Base-by-base conservation (phyloP, 1,140 invertebrate genomes). In the Thrips palmi region DNA sequence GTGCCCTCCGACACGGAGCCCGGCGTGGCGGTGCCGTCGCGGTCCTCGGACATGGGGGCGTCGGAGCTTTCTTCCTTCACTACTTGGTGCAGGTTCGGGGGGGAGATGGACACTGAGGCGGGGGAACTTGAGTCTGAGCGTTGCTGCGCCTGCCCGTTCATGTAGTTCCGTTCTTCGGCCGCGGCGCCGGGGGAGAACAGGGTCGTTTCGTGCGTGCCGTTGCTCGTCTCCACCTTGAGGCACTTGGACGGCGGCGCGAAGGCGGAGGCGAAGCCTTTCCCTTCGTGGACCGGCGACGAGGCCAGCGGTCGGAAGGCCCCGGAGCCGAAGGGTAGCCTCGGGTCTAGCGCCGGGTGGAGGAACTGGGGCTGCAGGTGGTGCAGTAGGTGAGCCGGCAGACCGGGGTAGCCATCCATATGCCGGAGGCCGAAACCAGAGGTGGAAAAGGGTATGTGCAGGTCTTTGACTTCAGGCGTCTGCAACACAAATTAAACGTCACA, bases 171-270 rank as follows among this genome's bases (percentile, higher is more conserved):
- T 5, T 40, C 25, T 8, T 30, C 41, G 11, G 40, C 33, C 10
- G 36, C 11, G 28, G 40, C 30, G 23, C 48, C 49, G 28, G 33
- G 59, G 40, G 60, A 62, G 39, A 61, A 62, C 52, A 62, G 58
- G 33, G 58, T 60, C 32, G 59, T 59, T 53, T 61, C 57, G 37
- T 53, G 55, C 33, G 35, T 42, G 31, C 51, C 49, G 39, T 45
- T 48, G 32, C 46, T 54, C 39, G 59, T 56, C 40, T 65, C 63
- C 36, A 65, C 54, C 45, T 66, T 65, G 17, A 63, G 49, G 45
- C 63, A 63, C 57, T 66, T 66, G 37, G 55, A 57, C n/a, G 62
- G 62, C 35, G 59, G 60, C 21, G 63, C 61, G 45, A 65, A 68
- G 12, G 64, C 64, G 31, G 61, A 68, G 10, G 65, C 61, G 21